These are phyloP conservation scores for Rhodinocichla rosea DNA, from an alignment of 2,113 vertebrate genomes.

Conservation along the genomic window DNA sequence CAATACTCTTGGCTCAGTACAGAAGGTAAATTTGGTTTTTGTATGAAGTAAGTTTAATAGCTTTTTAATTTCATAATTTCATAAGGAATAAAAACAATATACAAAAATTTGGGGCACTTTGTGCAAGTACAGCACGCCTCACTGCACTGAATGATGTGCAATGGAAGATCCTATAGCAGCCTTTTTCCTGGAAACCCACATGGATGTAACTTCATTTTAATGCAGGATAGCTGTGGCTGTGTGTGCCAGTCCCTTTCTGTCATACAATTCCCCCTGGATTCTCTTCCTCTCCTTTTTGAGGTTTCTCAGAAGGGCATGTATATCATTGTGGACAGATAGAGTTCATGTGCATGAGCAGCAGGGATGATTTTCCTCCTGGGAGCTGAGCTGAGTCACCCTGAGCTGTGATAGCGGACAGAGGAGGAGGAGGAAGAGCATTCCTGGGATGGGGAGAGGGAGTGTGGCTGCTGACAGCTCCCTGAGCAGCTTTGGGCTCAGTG, in stretches of 20 bases:
- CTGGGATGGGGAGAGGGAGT: not conserved
- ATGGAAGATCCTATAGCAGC: not conserved
- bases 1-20: not conserved
- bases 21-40: not conserved
- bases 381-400: not conserved
- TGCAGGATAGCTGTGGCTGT: not conserved
- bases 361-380: not conserved
- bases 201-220: not conserved
- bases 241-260: not conserved
- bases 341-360: not conserved
- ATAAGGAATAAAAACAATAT: not conserved
- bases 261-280: not conserved
- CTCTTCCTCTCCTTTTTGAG: not conserved
- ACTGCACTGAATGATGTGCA: not conserved
- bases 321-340: not conserved
- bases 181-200: not conserved
- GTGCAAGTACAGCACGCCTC: not conserved
- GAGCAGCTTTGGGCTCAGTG: rapidly evolving
- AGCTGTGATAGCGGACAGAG: not conserved
- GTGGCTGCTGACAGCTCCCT: not conserved
- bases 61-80: no score
- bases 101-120: not conserved
- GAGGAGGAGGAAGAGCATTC: not conserved
- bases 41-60: not conserved
- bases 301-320: not conserved